Evolutionary conservation across 2,113 vertebrate genomes (phyloP), one percentile per base, ranked within the genome.

Genomic region (Esox niger): DNA sequence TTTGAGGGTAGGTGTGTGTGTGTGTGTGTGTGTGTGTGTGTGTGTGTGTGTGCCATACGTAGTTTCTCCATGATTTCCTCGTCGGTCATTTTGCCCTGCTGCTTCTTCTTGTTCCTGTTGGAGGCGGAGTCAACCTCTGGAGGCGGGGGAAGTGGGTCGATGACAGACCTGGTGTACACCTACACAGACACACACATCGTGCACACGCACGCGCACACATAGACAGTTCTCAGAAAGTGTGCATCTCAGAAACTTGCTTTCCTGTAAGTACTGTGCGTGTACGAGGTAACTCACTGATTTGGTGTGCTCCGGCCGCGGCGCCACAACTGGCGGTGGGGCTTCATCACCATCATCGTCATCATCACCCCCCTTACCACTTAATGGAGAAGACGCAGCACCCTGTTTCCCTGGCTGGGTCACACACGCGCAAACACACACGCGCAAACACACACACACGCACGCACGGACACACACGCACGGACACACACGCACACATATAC

Each of bases 11-110:
- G 6, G 46, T n/a, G 20, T 20, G 47, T 49, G 47, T 49, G 20
- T 9, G 20, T 21, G 46, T 21, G 46, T 49, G 20, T 49, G n/a
- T 49, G 47, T 49, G 56, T 59, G 57, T 30, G 57, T 20, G 57
- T 60, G 58, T 60, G 58, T 32, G n/a, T 32, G 58, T 61, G 59
- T 33, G 9, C 31, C 30, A 35, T 92, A 98, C 97, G 90, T 73
- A 99, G 92, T 89, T 95, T 99, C 73, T 98, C 97, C 95, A 97
- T 98, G 79, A 99, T 99, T 82, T 99, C 96, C 82, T 98, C 97
- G 78, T 99, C 97, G 0, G 95, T 96, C 96, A 98, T 96, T 86
- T 97, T 99, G 56, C 93, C 92, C 81, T 92, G 95, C 88, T 94
- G 95, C 66, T 95, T 99, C 88, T 94, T 92, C 38, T 43, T 89